Evolutionary conservation across 2,113 vertebrate species (phyloP).

Genomic region (Bambusicola thoracicus): DNA sequence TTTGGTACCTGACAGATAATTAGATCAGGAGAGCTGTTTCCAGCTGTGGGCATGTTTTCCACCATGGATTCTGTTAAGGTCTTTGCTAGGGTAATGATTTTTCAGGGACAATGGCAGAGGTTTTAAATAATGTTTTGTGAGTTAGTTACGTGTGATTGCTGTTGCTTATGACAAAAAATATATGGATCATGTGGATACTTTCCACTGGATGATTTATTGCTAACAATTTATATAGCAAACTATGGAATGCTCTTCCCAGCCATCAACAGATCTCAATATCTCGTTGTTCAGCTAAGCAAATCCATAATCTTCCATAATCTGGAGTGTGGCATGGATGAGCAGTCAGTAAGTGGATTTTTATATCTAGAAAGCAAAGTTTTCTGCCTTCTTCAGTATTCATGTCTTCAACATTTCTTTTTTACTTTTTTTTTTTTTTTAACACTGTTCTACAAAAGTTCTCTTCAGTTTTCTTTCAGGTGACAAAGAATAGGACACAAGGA

Average conservation of each 20-base stretch:
- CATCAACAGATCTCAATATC: background rate
- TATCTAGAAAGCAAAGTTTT: background rate
- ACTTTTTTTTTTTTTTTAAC: accelerated
- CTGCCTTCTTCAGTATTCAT: background rate
- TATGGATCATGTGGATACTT: background rate
- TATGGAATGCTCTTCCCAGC: background rate
- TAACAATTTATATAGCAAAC: background rate
- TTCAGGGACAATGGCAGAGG: background rate
- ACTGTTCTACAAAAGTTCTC: background rate
- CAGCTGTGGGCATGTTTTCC: background rate
- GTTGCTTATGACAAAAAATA: background rate
- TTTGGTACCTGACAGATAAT: constrained; percentile 12
- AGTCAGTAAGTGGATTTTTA: background rate
- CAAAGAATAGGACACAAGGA: background rate
- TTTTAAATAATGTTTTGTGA: background rate
- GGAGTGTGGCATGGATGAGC: background rate
- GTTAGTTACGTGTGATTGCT: background rate
- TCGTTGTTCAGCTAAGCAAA: background rate
- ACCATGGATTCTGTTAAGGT: background rate
- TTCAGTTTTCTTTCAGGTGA: background rate
- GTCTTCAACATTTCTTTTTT: background rate
- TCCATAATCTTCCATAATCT: background rate
- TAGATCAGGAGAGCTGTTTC: background rate
- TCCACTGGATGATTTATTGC: background rate
- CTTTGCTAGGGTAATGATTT: background rate